Conservation (phyloP, 1,140 invertebrate genomes). For the Polypedilum vanderplanki region DNA sequence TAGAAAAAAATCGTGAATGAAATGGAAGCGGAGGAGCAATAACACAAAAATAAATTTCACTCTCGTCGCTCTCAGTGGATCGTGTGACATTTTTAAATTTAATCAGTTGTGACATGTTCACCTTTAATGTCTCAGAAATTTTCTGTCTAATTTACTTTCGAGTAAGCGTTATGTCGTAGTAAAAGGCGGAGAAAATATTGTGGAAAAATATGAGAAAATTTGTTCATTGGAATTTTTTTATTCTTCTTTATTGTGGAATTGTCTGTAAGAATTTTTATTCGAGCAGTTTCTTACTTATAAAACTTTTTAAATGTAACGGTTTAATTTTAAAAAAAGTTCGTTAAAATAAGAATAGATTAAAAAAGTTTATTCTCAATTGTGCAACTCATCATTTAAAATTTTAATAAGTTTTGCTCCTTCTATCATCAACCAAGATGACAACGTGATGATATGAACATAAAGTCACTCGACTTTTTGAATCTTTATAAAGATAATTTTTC, state of each 20-base stretch:
- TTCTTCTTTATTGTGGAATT: background rate
- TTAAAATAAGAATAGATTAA: background rate
- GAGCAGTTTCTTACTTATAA: too few relatives aligned
- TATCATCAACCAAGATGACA: background rate
- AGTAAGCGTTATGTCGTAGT: background rate
- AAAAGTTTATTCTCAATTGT: background rate
- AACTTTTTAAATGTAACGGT: too few relatives aligned
- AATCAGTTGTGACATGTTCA: slow-evolving; percentile 12
- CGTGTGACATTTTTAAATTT: slow-evolving; percentile 13
- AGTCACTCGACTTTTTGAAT: background rate
- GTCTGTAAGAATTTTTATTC: background rate
- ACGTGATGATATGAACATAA: background rate
- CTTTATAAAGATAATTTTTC: background rate
- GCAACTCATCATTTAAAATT: background rate
- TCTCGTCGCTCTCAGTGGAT: background rate
- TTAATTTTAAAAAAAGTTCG: background rate
- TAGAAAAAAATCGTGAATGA: background rate
- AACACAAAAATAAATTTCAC: slow-evolving; percentile 7
- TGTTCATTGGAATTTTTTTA: background rate
- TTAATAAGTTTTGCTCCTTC: slow-evolving; percentile 20
- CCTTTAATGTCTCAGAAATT: slow-evolving; percentile 13
- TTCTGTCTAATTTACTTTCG: background rate
- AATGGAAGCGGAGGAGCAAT: background rate
- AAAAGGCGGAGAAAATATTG: too few relatives aligned
- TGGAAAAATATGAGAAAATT: too few relatives aligned